Base-by-base conservation (phyloP, 1,140 invertebrate genomes). In the Drosophila tani region DNA sequence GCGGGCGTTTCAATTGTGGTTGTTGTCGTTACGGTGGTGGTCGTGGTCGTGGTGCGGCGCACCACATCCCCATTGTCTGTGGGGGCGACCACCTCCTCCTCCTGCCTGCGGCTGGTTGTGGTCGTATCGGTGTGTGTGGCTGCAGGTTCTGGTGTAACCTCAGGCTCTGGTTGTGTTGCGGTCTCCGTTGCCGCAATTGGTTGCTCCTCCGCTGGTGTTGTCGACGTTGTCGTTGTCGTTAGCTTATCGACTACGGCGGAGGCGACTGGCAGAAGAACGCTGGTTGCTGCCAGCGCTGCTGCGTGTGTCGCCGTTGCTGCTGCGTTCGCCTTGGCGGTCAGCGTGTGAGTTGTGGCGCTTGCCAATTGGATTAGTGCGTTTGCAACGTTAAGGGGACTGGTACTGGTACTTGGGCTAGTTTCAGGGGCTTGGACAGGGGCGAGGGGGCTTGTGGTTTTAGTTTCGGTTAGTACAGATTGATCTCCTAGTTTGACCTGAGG, bases 351-450 rank as follows among this genome's bases (percentile, higher is more conserved):
- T 90, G 91, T 91, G 87, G 87, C 87, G 82, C 87, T 83, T 69
- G 91, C 91, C 87, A 92, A 91, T 83, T 92, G 91, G 70, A 91
- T 92, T 92, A 92, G 91, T 88, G 85, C 85, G 60, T 87, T 91
- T 86, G 82, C 84, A 75, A 91, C 71, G 81, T 88, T 91, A 60
- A 75, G 78, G 87, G 81, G 46, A 55, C 73, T 83, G 79, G 75
- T 69, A 81, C 51, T 75, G 68, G 74, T 55, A 56, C 43, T 59
- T 62, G 79, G 78, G 41, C 79, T 87, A 67, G 82, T 75, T 81
- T 90, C 75, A 64, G 86, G 79, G 66, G 45, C 63, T 40, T 41
- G 38, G 14, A 41, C 57, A 32, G 47, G 57, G 27, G 15, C 43
- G 53, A 49, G 56, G 47, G 58, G 60, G 47, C 45, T 63, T 75